Evolutionary conservation across 2,797 vertebrate species (phyloP).

Genomic region (Oreortyx pictus): DNA sequence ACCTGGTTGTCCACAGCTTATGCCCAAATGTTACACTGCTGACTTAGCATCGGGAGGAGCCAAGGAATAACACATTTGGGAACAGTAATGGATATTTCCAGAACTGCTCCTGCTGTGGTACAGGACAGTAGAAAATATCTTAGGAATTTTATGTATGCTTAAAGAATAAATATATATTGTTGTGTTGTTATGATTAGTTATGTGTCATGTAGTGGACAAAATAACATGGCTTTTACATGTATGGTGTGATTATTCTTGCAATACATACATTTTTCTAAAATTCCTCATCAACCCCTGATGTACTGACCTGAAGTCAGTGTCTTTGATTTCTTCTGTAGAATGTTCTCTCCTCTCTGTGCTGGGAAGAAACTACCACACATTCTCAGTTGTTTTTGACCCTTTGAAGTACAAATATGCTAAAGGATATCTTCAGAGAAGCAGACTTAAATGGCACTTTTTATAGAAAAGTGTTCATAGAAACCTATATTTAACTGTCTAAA

Average conservation of each 20-base stretch:
- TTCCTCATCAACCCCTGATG: background rate
- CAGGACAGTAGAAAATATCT: background rate
- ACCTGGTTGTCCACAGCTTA: background rate
- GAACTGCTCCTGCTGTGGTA: background rate
- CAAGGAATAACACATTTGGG: background rate
- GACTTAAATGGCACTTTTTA: background rate
- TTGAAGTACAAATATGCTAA: background rate
- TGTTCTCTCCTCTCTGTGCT: background rate
- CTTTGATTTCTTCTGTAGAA: background rate
- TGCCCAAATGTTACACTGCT: background rate
- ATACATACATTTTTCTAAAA: background rate
- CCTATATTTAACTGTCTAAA: background rate
- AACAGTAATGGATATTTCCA: background rate
- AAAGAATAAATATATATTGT: background rate
- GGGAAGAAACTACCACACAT: background rate
- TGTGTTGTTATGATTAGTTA: conserved; percentile 6
- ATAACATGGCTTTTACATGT: background rate
- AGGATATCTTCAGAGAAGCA: background rate
- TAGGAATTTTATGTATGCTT: background rate
- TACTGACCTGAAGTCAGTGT: background rate
- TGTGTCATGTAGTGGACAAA: background rate
- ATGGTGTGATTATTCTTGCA: background rate
- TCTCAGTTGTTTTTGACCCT: background rate
- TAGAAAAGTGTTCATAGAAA: background rate
- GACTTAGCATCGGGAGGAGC: background rate